Evolutionary conservation across 2,113 vertebrate genomes (phyloP), one percentile per base, ranked within the genome.

Genomic region (Calidris pugnax): DNA sequence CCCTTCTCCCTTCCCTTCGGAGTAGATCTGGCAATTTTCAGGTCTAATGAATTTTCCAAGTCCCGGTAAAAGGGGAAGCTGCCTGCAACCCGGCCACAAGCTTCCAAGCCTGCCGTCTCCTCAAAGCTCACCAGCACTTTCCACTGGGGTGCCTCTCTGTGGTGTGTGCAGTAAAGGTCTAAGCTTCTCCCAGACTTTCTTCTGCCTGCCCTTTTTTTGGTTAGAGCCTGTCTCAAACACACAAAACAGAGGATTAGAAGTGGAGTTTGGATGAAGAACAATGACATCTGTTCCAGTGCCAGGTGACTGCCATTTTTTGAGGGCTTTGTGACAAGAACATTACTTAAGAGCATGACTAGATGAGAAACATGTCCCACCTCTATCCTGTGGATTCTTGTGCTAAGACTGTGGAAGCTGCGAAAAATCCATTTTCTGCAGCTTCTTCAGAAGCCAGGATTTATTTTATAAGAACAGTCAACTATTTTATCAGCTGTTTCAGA

Each of bases 391-490:
- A 92, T 92, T 91, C 95, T 92, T 95, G 48, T 60, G 75, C 57
- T 85, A 90, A 95, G 93, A 84, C 92, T 66, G 75, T 8, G 12
- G 79, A 97, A 95, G 93, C 82, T 76, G 80, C 4, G 6, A 95
- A 95, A 96, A 97, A 94, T 95, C 95, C 85, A 95, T 95, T 95
- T 97, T 93, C 95, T 92, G 88, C 90, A 77, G 89, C 95, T 95
- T 96, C 93, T 87, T 97, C 39, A 24, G 94, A 97, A 98, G 91
- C 85, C 79, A 45, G 59, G 72, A 87, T 95, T 96, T 95, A 85
- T 93, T 85, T 94, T 95, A 87, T 68, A 85, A 95, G 90, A 71
- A 50, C 12, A 30, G 32, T 53, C 87, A 85, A 75, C 48, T 88
- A 82, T 59, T 92, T 80, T 87, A 95, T 97, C 94, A 95, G 96